Evolutionary conservation across 2,797 vertebrate genomes (phyloP).

Genomic region (Chelonia mydas): DNA sequence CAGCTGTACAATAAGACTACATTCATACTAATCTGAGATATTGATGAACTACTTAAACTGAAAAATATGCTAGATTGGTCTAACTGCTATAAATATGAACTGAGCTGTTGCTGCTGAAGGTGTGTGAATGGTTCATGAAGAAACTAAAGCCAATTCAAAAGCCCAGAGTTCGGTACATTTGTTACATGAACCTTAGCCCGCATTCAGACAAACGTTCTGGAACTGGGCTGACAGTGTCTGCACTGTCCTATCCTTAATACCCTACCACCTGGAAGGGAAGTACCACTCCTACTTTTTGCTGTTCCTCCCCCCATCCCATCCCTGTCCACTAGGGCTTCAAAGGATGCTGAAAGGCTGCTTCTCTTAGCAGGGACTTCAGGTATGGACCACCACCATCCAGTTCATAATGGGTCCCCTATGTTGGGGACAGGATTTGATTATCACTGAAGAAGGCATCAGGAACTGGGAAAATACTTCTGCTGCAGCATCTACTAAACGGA

Average conservation of each 20-base stretch:
- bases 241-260: not conserved
- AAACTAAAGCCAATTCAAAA: not conserved
- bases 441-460: not conserved
- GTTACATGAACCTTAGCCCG: not conserved
- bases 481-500: not conserved
- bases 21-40: not conserved
- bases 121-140: not conserved
- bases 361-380: not conserved
- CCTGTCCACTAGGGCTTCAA: fast-evolving
- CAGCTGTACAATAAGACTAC: not conserved
- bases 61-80: not conserved
- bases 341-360: not conserved
- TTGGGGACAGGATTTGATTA: not conserved
- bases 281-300: not conserved
- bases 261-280: not conserved
- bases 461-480: not conserved
- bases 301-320: not conserved
- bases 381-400: not conserved
- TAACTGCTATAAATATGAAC: not conserved
- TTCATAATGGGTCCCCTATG: not conserved
- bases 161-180: not conserved
- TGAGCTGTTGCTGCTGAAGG: not conserved
- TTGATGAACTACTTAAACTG: not conserved
- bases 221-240: not conserved
- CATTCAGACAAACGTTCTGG: not conserved